Conservation (phyloP, 2,888 invertebrate genomes). For the Acanthoscelides obtectus region DNA sequence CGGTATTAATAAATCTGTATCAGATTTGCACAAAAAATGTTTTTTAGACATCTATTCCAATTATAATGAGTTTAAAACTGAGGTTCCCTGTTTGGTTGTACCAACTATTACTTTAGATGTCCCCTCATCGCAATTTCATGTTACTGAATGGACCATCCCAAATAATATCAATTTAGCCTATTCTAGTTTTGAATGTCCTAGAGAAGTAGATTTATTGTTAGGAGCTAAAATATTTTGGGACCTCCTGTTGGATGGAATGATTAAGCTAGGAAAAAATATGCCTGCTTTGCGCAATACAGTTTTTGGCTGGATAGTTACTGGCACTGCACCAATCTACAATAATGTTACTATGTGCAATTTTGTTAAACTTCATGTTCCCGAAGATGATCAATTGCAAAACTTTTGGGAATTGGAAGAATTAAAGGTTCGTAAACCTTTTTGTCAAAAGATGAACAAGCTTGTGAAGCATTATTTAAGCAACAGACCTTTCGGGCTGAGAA, state of each 20-base stretch:
- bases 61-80: too few species aligned
- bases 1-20: too few species aligned
- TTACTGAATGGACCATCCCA: neutral
- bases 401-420: conserved; percentile 10
- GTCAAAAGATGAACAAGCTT: neutral
- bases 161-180: neutral
- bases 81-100: too few species aligned
- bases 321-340: neutral
- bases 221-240: conserved; percentile 14
- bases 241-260: conserved; percentile 7
- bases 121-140: too few species aligned
- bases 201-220: conserved; percentile 4
- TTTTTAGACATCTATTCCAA: too few species aligned
- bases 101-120: too few species aligned
- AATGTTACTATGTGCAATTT: conserved; percentile 7
- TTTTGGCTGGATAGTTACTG: conserved; percentile 10
- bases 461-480: conserved; percentile 4
- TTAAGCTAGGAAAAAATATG: conserved; percentile 8
- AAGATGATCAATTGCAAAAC: conserved; percentile 6
- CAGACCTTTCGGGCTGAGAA: conserved; percentile 3
- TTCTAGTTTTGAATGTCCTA: neutral
- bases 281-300: conserved; percentile 6
- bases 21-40: too few species aligned
- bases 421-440: neutral
- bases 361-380: conserved; percentile 1